Evolutionary conservation across 1,140 invertebrate species (phyloP), one percentile per base, ranked within the genome.

Genomic region (Parapsyche elsis): DNA sequence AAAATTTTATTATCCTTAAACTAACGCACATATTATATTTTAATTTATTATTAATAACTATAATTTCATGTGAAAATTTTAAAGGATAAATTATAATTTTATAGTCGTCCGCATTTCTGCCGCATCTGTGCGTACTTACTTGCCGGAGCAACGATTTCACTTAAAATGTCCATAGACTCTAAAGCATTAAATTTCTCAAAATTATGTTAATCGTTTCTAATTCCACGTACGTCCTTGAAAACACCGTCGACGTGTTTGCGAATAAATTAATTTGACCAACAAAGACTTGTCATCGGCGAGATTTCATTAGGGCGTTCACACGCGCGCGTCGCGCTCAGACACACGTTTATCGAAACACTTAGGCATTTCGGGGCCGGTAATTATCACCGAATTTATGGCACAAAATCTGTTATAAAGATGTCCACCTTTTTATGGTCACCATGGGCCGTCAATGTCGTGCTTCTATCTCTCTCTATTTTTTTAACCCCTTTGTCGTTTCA

Each of bases 321-420:
- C 80, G 80, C 80, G 78, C 80, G 53, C 74, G 30, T 19, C 80
- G 78, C 80, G 53, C 74, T 30, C 38, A 19, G 38, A 67, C 76
- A 78, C 59, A 61, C 76, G 78, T 71, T 78, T 78, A 78, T 78
- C 77, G 61, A 30, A 78, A 44, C 71, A 78, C 70, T 67, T 44
- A 74, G 76, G 80, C 49, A 81, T 81, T 80, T 81, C 49, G 49
- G 71, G 77, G 64, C 49, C 57, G 81, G 81, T 79, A 81, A 81
- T 81, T 81, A 81, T 79, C 71, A 70, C 61, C 49, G 78, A 79
- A 81, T 81, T 81, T 81, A 81, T 79, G 81, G 61, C 61, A 70
- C 49, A 75, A 79, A 81, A 76, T 79, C 81, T 79, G 81, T 79
- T 76, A 81, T 81, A 81, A 81, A 81, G 81, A 81, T 81, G 81